Evolutionary conservation across 2,113 vertebrate species (phyloP).

Genomic region (Meleagris gallopavo): DNA sequence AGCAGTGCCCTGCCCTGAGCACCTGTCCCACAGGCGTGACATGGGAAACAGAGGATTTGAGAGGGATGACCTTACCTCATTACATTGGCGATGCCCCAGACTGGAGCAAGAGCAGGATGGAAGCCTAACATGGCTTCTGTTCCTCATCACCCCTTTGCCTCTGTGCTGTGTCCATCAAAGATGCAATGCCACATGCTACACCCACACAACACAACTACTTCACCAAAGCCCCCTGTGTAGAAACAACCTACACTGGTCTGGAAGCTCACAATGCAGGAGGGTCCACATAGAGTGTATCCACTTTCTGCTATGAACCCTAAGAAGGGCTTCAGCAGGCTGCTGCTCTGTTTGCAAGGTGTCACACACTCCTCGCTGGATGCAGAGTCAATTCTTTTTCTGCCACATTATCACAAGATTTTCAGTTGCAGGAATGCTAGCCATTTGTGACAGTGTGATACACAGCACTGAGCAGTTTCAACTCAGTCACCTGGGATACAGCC

Average conservation of each 20-base stretch:
- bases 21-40: accelerated
- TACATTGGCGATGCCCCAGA: background rate
- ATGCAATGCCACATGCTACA: background rate
- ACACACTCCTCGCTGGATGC: accelerated
- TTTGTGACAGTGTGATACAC: accelerated
- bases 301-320: background rate
- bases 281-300: background rate
- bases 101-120: background rate
- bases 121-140: background rate
- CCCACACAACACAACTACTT: background rate
- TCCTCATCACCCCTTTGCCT: background rate
- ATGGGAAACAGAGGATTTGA: background rate
- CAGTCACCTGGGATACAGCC: background rate
- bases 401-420: background rate
- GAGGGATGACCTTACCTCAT: background rate
- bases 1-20: background rate
- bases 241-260: background rate
- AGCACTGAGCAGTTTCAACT: background rate
- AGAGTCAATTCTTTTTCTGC: background rate
- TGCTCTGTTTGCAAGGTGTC: background rate
- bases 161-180: accelerated
- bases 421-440: background rate
- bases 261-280: accelerated
- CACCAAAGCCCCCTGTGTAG: background rate
- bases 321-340: background rate